Evolutionary conservation across 2,797 vertebrate genomes (phyloP).

Genomic region (Aselliscus stoliczkanus): DNA sequence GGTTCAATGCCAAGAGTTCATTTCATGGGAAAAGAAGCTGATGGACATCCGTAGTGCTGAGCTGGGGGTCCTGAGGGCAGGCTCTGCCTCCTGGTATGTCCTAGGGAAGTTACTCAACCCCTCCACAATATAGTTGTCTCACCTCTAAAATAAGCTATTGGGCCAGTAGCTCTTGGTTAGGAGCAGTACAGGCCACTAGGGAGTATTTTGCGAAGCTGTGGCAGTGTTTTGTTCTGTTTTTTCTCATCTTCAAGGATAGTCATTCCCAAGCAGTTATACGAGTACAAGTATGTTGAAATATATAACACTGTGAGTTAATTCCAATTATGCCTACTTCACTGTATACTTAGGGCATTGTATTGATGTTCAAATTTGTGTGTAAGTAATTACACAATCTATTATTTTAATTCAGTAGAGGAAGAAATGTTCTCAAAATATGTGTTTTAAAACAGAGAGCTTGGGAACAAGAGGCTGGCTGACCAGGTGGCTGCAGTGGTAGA

Average conservation of each 20-base stretch:
- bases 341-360: not conserved
- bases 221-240: not conserved
- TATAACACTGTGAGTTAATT: not conserved
- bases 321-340: not conserved
- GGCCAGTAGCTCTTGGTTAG: not conserved
- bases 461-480: not conserved
- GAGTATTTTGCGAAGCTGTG: not conserved
- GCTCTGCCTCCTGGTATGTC: not conserved
- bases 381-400: not conserved
- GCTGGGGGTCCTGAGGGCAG: not conserved
- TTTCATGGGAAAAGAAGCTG: not conserved
- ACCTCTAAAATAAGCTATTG: rapidly evolving
- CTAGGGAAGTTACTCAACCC: not conserved
- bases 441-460: not conserved
- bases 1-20: rapidly evolving
- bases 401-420: not conserved
- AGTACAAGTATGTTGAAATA: not conserved
- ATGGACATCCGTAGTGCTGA: rapidly evolving
- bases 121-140: not conserved
- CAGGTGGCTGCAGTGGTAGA: not conserved
- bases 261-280: not conserved
- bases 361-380: not conserved
- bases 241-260: not conserved
- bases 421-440: not conserved
- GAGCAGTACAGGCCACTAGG: rapidly evolving